Conservation (phyloP, 2,113 vertebrate genomes). For the Pelecanoides urinatrix region DNA sequence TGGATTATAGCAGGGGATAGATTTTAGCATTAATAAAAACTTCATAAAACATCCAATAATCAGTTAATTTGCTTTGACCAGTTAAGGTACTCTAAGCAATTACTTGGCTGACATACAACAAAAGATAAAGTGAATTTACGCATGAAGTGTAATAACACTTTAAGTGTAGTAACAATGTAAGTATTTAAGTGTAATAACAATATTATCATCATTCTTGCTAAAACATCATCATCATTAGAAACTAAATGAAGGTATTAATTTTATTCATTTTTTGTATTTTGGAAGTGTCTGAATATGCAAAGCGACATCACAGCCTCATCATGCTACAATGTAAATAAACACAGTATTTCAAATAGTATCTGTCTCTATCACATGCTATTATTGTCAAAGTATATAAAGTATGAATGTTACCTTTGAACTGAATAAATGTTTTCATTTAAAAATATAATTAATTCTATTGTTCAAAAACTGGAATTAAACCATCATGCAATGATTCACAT, state of each 20-base stretch:
- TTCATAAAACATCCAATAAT: neutral
- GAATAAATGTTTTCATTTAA: neutral
- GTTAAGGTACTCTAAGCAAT: slow-evolving; percentile 2
- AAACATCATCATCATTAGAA: neutral
- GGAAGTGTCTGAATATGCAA: slow-evolving; percentile 13
- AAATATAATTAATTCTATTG: slow-evolving; percentile 13
- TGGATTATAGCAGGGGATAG: neutral
- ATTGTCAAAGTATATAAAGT: neutral
- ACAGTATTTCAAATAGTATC: slow-evolving; percentile 21
- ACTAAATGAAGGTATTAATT: slow-evolving; percentile 33
- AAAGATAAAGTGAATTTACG: slow-evolving; percentile 19
- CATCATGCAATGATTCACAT: neutral
- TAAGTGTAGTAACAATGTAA: no score
- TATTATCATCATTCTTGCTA: neutral
- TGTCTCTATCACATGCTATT: neutral
- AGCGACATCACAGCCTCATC: slow-evolving; percentile 6
- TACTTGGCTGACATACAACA: neutral
- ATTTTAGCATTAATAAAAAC: neutral
- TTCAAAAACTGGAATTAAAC: slow-evolving; percentile 29
- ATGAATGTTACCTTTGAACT: neutral
- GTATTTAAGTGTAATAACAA: neutral
- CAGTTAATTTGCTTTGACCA: slow-evolving; percentile 3
- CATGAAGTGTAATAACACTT: neutral
- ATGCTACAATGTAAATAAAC: slow-evolving; percentile 12
- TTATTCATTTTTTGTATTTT: slow-evolving; percentile 31